Percentiles rank a stretch among this genome's conserved stretches.
phyloP scores from a whole-genome alignment of 1,140 invertebrate genomes.

The Medauroidea extradentata region DNA sequence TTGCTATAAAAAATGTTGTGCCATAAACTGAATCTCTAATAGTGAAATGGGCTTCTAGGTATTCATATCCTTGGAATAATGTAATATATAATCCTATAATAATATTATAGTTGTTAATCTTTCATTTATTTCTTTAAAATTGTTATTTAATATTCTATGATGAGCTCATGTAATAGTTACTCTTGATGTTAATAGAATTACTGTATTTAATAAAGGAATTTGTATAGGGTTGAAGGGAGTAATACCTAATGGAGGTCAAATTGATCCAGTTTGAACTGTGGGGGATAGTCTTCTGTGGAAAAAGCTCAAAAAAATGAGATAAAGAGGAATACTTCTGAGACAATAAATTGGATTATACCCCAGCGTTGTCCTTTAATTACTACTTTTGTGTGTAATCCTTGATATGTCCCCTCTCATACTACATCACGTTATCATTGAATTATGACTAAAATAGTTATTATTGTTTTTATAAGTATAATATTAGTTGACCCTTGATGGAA shows the following conservation, averaged over 20 bases:
- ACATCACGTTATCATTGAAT: too few relatives aligned
- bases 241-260: constrained; percentile 55
- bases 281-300: constrained; percentile 56
- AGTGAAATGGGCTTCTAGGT: constrained; percentile 46
- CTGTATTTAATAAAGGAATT: constrained; percentile 58
- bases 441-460: too few relatives aligned
- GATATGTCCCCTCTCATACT: too few relatives aligned
- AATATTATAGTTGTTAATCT: constrained; percentile 49
- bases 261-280: constrained; percentile 53
- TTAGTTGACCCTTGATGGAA: too few relatives aligned
- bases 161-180: constrained; percentile 53
- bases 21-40: constrained; percentile 60
- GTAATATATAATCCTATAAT: constrained; percentile 52
- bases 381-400: constrained; percentile 42
- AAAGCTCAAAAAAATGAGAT: constrained; percentile 59
- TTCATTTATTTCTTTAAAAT: constrained; percentile 41
- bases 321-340: constrained; percentile 59
- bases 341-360: constrained; percentile 61
- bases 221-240: constrained; percentile 56
- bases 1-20: constrained; percentile 63
- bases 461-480: too few relatives aligned
- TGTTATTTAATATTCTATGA: constrained; percentile 51
- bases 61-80: constrained; percentile 40
- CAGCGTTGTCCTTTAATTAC: constrained; percentile 48
- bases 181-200: constrained; percentile 53